Conservation (phyloP, 2,113 vertebrate species). For the Chaetorhynchus papuensis region DNA sequence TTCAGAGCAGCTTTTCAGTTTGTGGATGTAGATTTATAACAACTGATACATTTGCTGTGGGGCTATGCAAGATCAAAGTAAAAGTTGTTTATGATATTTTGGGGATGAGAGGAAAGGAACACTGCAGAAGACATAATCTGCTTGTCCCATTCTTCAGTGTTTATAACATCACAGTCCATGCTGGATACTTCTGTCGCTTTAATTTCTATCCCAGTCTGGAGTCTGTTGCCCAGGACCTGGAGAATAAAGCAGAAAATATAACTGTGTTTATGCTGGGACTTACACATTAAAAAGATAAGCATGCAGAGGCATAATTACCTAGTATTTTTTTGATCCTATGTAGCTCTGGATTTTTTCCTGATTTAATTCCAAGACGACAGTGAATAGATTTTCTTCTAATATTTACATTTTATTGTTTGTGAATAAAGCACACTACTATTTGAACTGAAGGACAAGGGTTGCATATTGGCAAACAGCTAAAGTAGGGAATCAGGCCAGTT, state of each 20-base stretch:
- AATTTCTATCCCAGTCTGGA: neutral
- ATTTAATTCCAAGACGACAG: neutral
- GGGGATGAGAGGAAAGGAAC: conserved; percentile 25
- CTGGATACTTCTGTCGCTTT: neutral
- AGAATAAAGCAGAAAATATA: neutral
- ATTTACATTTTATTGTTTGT: neutral
- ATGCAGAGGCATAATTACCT: neutral
- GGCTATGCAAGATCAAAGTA: conserved; percentile 1
- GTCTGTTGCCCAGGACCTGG: neutral
- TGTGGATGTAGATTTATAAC: neutral
- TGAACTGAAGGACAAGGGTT: neutral
- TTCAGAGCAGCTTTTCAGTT: neutral
- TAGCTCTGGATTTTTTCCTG: neutral
- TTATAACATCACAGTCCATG: neutral
- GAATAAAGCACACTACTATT: neutral
- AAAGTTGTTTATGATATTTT: neutral
- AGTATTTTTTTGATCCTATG: neutral
- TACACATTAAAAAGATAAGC: neutral
- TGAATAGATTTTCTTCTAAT: neutral
- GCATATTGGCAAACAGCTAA: neutral
- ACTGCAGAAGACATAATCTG: neutral
- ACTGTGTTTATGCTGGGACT: neutral
- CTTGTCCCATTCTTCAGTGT: neutral
- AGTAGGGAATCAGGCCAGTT: neutral
- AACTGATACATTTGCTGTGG: neutral